phyloP scores from a whole-genome alignment of 2,797 vertebrate genomes.

The Arrhamphus sclerolepis region DNA sequence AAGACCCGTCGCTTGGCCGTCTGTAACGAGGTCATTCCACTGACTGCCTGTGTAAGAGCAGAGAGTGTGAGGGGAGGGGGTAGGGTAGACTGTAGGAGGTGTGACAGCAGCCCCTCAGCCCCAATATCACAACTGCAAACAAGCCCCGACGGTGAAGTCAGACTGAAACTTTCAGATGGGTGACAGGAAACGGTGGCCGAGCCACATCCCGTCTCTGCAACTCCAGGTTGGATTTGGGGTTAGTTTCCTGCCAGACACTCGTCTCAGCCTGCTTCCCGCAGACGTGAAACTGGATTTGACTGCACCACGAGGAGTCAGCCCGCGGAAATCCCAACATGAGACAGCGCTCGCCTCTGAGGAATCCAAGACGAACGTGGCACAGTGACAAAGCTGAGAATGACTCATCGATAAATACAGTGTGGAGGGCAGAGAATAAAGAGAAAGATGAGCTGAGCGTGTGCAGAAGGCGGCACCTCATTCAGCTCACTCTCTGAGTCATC shows the following conservation, averaged over 20 bases:
- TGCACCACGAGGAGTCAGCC: not conserved
- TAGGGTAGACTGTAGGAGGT: no score
- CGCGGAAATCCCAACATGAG: not conserved
- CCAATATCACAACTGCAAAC: no score
- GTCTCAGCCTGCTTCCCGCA: no score
- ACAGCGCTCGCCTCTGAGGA: slow-evolving; percentile 10
- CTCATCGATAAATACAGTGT: slow-evolving; percentile 12
- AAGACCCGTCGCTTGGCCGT: slow-evolving; percentile 16
- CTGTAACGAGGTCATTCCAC: slow-evolving; percentile 5
- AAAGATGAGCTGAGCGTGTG: slow-evolving; percentile 1
- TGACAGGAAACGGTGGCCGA: not conserved
- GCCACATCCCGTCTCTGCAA: not conserved
- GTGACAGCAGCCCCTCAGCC: no score
- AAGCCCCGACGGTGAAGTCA: no score
- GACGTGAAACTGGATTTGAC: not conserved
- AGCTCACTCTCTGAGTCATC: not conserved
- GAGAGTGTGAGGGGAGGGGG: slow-evolving; percentile 2
- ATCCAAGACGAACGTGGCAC: slow-evolving; percentile 6
- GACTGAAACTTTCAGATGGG: no score
- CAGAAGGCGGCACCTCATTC: not conserved
- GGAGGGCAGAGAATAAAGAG: not conserved
- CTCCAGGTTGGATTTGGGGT: no score
- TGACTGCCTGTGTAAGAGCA: slow-evolving; percentile 12
- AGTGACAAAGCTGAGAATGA: slow-evolving; percentile 18
- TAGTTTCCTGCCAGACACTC: no score